A percentile compares a stretch with the other conserved stretches of the same genome.
Conservation (phyloP, 2,113 vertebrate species). For the Galeopterus variegatus region DNA sequence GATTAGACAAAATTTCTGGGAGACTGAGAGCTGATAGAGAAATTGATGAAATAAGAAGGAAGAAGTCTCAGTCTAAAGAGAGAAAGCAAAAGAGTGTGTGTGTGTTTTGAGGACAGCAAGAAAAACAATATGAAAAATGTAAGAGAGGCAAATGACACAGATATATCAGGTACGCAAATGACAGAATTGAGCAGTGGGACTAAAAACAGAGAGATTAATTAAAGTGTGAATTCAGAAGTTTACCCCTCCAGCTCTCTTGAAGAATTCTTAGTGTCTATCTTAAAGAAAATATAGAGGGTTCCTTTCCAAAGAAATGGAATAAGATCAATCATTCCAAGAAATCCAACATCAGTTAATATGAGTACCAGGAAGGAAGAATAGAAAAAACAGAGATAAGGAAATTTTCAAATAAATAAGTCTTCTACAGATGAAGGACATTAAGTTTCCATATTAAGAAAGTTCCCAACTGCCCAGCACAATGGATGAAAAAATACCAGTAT, state of each 20-base stretch:
- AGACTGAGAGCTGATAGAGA: background rate
- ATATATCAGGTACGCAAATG: background rate
- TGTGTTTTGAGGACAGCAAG: too few relatives aligned
- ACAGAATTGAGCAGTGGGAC: background rate
- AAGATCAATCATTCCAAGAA: background rate
- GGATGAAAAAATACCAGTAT: background rate
- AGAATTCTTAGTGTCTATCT: background rate
- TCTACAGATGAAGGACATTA: background rate
- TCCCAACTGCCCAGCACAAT: background rate
- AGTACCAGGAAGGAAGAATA: background rate
- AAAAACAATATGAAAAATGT: background rate
- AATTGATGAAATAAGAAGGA: background rate
- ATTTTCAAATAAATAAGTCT: conserved; percentile 55
- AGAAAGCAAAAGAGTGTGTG: background rate
- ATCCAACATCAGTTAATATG: background rate
- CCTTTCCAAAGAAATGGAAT: background rate
- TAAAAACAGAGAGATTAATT: background rate
- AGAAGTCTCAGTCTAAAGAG: background rate
- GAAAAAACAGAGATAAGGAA: background rate
- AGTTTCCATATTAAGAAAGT: background rate
- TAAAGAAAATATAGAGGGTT: background rate
- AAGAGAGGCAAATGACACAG: background rate
- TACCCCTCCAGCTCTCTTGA: background rate
- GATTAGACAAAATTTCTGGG: background rate
- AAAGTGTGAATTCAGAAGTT: background rate